Conservation (phyloP, 2,113 vertebrate species). For the Scartelaos histophorus region DNA sequence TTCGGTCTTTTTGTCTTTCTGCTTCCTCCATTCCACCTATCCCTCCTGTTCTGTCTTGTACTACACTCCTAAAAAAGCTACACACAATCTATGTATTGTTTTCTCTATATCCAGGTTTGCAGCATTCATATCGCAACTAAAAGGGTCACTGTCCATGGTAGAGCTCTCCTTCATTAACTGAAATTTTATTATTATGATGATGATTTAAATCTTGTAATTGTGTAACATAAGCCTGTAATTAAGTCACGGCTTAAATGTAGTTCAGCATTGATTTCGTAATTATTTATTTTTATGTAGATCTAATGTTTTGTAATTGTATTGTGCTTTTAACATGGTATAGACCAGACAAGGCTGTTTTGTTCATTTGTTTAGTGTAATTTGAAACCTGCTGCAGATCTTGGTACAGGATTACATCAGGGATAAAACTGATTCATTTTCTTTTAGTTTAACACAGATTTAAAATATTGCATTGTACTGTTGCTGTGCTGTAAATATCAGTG, state of each 20-base stretch:
- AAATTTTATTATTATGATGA: neutral
- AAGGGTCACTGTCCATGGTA: neutral
- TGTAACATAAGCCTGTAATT: neutral
- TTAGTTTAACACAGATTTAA: neutral
- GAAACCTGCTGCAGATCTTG: too few species aligned
- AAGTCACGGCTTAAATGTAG: neutral
- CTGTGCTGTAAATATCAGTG: neutral
- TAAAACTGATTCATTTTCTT: neutral
- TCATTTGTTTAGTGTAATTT: too few species aligned
- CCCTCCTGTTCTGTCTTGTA: slow-evolving; percentile 48
- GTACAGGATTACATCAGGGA: too few species aligned
- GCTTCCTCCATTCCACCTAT: slow-evolving; percentile 37
- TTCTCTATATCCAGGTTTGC: neutral
- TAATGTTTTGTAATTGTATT: too few species aligned
- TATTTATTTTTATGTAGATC: too few species aligned
- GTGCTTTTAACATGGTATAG: too few species aligned
- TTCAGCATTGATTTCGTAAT: neutral
- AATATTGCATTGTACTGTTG: neutral
- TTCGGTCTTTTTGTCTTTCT: slow-evolving; percentile 84
- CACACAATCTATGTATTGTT: neutral
- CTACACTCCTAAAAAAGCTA: slow-evolving; percentile 41
- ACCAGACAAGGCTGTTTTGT: too few species aligned
- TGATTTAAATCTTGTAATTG: neutral
- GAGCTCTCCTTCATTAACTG: neutral
- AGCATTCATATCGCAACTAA: neutral